Conservation (phyloP, 2,797 vertebrate species). For the Alosa sapidissima region DNA sequence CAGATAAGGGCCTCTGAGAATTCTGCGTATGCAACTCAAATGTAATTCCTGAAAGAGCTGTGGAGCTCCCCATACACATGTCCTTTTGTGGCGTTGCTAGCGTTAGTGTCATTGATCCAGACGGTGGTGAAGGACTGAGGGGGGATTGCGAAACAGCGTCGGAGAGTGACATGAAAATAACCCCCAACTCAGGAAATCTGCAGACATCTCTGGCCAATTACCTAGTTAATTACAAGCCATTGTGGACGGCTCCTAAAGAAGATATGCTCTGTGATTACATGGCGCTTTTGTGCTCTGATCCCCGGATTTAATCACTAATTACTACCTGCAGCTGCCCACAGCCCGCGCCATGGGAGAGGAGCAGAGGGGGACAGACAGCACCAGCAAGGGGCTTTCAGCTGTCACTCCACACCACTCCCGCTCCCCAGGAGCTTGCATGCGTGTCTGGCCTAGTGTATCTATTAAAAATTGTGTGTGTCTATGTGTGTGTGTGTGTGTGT, state of each 20-base stretch:
- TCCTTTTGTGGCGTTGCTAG: neutral
- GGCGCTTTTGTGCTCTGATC: slow-evolving; percentile 74
- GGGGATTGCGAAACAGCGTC: neutral
- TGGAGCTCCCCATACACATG: neutral
- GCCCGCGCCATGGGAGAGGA: slow-evolving; percentile 35
- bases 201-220: slow-evolving; percentile 79
- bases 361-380: neutral
- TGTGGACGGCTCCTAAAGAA: slow-evolving; percentile 76
- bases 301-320: slow-evolving; percentile 81
- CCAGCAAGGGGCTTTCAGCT: slow-evolving; percentile 45
- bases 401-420: slow-evolving; percentile 36
- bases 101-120: neutral
- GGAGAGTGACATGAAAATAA: slow-evolving; percentile 73
- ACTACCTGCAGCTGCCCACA: slow-evolving; percentile 79
- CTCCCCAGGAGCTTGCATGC: neutral
- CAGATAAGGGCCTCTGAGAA: neutral
- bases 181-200: slow-evolving; percentile 71
- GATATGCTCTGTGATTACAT: slow-evolving; percentile 77
- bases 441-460: neutral
- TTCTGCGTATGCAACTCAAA: neutral
- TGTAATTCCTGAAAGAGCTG: neutral
- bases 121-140: neutral
- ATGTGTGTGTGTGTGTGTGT: neutral
- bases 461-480: neutral
- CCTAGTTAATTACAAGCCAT: slow-evolving; percentile 84